Base-by-base conservation (phyloP, 2,888 invertebrate species). In the Torymus tubicola region DNA sequence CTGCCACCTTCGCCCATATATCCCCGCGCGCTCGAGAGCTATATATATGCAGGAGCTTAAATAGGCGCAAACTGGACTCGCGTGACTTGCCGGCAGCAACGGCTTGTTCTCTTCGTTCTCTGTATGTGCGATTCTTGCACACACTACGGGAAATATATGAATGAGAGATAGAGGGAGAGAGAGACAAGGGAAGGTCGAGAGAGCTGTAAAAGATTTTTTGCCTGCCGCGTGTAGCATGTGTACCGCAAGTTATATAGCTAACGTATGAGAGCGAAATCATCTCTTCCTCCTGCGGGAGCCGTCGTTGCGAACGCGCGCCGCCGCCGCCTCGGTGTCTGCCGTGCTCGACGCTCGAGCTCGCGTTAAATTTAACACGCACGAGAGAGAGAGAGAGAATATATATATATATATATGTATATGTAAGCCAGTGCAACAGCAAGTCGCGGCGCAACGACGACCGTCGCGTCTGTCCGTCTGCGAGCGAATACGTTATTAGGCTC, bases 351-450 rank as follows among this genome's bases (percentile, higher is more conserved):
- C n/a, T n/a, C 14, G 8, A 42, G 53, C 52, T 60, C 31, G 71
- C 53, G 78, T 78, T 72, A 78, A 78, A 78, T 72, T 78, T 78
- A 78, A 72, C 67, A 61, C 70, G 64, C 18, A 8, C 42, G 21
- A 21, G 21, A 21, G 21, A 21, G 21, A n/a, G 68, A 13, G 10
- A 18, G 57, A 64, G 73, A 73, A 64, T 16, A 55, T 13, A 0
- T 16, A 50, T 16, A 1, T 18, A 1, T 1, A 2, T 31, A 2
- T 2, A 2, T 31, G 4, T 31, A 8, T 42, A 42, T 42, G 8
- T 42, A 42, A 42, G 10, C 10, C 42, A 42, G 8, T 42, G 8
- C 42, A 42, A 8, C 5, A 1, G 42, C 42, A 42, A 16, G 11
- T 2, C 8, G 60, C 60, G 60, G 18, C 60, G 12, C 12, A 8